Percentiles rank a stretch among this genome's conserved stretches.
Conservation (phyloP, 2,797 vertebrate species). For the Ptychobarbus kaznakovi region DNA sequence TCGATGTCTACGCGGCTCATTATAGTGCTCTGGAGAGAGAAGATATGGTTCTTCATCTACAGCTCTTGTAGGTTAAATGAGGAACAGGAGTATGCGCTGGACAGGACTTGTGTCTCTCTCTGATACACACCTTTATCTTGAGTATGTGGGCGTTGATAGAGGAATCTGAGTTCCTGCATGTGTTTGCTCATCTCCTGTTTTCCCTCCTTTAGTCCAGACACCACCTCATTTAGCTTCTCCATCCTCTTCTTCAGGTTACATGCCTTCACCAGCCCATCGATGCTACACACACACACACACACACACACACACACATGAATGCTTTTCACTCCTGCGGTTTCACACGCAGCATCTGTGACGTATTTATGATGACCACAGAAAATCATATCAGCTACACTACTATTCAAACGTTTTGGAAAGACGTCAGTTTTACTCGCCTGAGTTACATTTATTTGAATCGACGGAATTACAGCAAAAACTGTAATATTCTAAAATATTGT, state of each 20-base stretch:
- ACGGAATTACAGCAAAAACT: not conserved
- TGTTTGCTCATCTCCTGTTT: constrained; percentile 91
- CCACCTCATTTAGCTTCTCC: constrained; percentile 89
- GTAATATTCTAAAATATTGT: not conserved
- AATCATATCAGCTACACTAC: not conserved
- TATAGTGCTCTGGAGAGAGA: constrained; percentile 75
- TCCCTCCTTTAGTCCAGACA: constrained; percentile 89
- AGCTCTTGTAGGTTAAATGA: not conserved
- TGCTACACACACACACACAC: constrained; percentile 74
- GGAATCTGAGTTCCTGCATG: constrained; percentile 84
- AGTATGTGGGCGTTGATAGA: constrained; percentile 83
- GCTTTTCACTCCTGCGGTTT: not conserved
- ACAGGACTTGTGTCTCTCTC: not conserved
- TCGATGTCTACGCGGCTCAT: constrained; percentile 92
- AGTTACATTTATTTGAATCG: not conserved
- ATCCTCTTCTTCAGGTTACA: constrained; percentile 87
- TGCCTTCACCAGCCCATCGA: constrained; percentile 91
- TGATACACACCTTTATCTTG: constrained; percentile 88
- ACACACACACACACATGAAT: constrained; percentile 36
- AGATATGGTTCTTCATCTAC: not conserved
- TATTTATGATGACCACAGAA: not conserved
- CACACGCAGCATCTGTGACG: not conserved
- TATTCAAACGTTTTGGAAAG: not conserved
- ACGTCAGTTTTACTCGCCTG: not conserved
- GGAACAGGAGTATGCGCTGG: not conserved